A percentile compares a stretch with the other conserved stretches of the same genome.
phyloP scores from a whole-genome alignment of 1,140 invertebrate species.

The Trichonephila inaurata region DNA sequence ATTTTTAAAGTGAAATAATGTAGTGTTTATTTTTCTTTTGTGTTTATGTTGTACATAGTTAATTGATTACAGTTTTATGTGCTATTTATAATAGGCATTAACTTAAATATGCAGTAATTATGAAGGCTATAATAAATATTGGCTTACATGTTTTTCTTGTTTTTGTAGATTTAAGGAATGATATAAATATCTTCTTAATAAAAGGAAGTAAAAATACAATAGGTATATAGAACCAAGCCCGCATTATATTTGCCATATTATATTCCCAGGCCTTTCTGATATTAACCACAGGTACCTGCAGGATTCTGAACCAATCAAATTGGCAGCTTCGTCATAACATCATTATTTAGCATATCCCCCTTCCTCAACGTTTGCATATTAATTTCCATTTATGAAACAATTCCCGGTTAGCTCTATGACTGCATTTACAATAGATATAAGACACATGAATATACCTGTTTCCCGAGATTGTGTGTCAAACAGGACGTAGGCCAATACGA shows the following conservation, averaged over 20 bases:
- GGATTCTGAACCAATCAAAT: slow-evolving; percentile 1
- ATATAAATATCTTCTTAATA: not conserved
- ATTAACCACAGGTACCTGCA: not conserved
- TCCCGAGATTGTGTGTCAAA: not conserved
- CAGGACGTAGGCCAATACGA: not conserved
- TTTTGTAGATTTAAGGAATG: too few relatives aligned
- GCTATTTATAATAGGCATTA: too few relatives aligned
- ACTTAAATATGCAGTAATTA: too few relatives aligned
- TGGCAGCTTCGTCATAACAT: not conserved
- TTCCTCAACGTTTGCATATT: not conserved
- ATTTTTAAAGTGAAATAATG: too few relatives aligned
- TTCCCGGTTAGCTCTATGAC: slow-evolving; percentile 8
- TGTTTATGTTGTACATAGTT: too few relatives aligned
- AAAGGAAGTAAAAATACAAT: not conserved
- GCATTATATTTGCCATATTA: not conserved
- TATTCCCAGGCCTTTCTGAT: not conserved
- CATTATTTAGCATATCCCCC: slow-evolving; percentile 11
- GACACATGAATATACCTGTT: not conserved
- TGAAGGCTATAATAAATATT: too few relatives aligned
- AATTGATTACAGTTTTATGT: too few relatives aligned
- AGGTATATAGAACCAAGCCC: not conserved
- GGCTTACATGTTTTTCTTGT: too few relatives aligned
- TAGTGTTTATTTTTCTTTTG: too few relatives aligned
- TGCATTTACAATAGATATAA: not conserved
- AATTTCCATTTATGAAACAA: slow-evolving; percentile 21